Percentiles rank a stretch among this genome's conserved stretches.
Evolutionary conservation across 2,888 invertebrate species (phyloP).

Genomic region (Seira musarum): DNA sequence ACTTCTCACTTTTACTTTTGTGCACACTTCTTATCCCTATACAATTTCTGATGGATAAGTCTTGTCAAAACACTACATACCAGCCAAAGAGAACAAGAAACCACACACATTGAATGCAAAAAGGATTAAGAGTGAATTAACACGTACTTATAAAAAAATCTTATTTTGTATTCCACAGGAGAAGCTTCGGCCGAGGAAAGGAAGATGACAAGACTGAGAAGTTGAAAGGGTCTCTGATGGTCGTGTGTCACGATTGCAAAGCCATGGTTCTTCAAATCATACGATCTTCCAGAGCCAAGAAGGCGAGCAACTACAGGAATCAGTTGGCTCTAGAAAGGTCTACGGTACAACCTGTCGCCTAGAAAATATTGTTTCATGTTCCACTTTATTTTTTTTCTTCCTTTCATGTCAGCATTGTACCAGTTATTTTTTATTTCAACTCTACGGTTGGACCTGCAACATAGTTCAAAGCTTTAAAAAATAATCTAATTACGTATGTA

Average conservation of each 20-base stretch:
- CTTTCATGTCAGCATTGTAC: constrained; percentile 25
- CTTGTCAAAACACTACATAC: not conserved
- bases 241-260: constrained; percentile 95
- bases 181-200: constrained; percentile 78
- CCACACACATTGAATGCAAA: not conserved
- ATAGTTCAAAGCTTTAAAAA: constrained; percentile 58
- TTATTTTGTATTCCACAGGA: constrained; percentile 73
- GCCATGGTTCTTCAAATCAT: constrained; percentile 92
- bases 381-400: constrained; percentile 40
- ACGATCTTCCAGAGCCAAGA: constrained; percentile 86
- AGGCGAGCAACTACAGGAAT: constrained; percentile 81
- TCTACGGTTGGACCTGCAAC: constrained; percentile 55
- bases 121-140: constrained; percentile 1
- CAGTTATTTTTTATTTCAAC: constrained; percentile 42
- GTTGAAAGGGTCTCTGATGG: constrained; percentile 81
- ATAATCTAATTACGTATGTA: constrained; percentile 17
- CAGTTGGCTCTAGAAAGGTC: constrained; percentile 66
- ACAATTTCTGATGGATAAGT: not conserved
- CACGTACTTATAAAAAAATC: not conserved
- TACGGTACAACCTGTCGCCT: constrained; percentile 52
- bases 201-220: constrained; percentile 73
- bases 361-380: constrained; percentile 16
- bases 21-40: not conserved
- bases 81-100: not conserved
- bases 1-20: not conserved